Evolutionary conservation across 1,140 invertebrate genomes (phyloP).

Genomic region (Trichomalopsis sarcophagae): DNA sequence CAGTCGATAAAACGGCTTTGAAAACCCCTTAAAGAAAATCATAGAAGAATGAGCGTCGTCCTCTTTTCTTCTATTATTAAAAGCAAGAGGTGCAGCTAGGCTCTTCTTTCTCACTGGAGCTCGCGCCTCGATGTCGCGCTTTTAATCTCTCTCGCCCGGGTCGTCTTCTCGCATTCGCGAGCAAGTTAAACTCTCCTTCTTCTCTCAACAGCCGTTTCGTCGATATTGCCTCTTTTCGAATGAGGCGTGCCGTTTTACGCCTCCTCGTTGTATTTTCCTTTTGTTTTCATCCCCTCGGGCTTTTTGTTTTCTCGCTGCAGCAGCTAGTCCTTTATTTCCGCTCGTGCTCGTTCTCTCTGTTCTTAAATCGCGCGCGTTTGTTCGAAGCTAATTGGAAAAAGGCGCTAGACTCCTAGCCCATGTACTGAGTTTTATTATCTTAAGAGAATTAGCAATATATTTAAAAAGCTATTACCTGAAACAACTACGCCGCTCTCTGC

Average conservation of each 20-base stretch:
- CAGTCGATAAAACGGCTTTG: too few relatives aligned
- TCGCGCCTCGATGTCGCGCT: not conserved
- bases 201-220: slow-evolving; percentile 40
- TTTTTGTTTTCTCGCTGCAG: not conserved
- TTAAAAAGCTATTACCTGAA: slow-evolving; percentile 33
- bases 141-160: not conserved
- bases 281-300: not conserved
- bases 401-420: slow-evolving; percentile 37
- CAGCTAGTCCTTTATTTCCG: not conserved
- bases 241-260: not conserved
- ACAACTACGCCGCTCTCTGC: not conserved
- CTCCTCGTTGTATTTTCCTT: slow-evolving; percentile 1
- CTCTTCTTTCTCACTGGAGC: not conserved
- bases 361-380: slow-evolving; percentile 56
- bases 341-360: not conserved
- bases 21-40: too few relatives aligned
- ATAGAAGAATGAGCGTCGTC: not conserved
- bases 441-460: slow-evolving; percentile 45
- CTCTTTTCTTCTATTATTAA: not conserved
- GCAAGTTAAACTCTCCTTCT: not conserved
- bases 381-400: slow-evolving; percentile 68
- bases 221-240: slow-evolving; percentile 59
- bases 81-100: not conserved
- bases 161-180: not conserved
- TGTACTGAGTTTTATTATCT: slow-evolving; percentile 38